Percentiles rank a stretch among this genome's conserved stretches.
Conservation (phyloP, 2,888 invertebrate genomes). For the Bugula neritina region DNA sequence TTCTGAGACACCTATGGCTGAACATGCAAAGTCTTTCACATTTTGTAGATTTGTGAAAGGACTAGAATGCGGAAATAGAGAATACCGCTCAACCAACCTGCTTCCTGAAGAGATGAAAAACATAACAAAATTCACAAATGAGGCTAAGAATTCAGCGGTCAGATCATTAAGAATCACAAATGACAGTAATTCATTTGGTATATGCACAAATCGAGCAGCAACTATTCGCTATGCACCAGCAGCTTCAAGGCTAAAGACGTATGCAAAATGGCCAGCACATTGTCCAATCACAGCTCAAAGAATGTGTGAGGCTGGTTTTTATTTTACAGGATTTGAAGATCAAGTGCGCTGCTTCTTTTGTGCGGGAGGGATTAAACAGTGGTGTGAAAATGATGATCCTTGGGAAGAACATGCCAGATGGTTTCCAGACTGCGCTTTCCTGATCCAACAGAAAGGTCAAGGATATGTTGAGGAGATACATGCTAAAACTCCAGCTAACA, state of each 20-base stretch:
- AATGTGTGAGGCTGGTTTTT: slow-evolving; percentile 3
- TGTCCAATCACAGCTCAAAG: not conserved
- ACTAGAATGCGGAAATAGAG: slow-evolving; percentile 34
- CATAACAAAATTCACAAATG: not conserved
- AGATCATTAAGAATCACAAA: not conserved
- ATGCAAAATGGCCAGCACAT: not conserved
- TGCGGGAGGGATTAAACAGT: slow-evolving; percentile 86
- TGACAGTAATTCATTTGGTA: not conserved
- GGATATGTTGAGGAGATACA: slow-evolving; percentile 45
- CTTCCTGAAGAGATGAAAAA: not conserved
- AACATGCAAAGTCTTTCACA: slow-evolving; percentile 84
- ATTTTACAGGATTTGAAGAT: slow-evolving; percentile 62
- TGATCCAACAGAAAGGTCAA: slow-evolving; percentile 73
- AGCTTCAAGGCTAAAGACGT: not conserved
- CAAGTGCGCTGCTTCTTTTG: slow-evolving; percentile 89
- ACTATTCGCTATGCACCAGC: not conserved
- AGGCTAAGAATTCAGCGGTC: not conserved
- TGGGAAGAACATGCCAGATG: slow-evolving; percentile 92
- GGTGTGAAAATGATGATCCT: slow-evolving; percentile 83
- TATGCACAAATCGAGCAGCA: slow-evolving; percentile 6
- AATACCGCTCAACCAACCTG: not conserved
- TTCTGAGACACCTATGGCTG: slow-evolving; percentile 82
- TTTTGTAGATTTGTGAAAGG: slow-evolving; percentile 69
- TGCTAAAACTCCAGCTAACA: not conserved
- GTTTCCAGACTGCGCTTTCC: slow-evolving; percentile 78